These are phyloP conservation scores for Platygyra sinensis DNA, from an alignment of 64 coral and sea anemone genomes.

Conservation along the genomic window DNA sequence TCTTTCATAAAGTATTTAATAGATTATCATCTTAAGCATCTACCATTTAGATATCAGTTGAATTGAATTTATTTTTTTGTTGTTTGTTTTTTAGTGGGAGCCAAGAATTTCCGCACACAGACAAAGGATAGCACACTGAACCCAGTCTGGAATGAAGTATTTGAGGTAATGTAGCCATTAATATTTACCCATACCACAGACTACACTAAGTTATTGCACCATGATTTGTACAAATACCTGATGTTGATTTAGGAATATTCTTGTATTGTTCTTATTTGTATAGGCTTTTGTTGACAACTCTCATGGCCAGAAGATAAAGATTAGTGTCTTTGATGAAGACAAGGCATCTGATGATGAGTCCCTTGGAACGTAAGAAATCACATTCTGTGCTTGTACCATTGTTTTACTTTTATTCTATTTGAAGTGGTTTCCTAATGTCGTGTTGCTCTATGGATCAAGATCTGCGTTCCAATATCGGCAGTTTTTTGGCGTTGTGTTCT, in stretches of 20 bases:
- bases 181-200: neutral
- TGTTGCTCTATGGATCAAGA: too few relatives aligned
- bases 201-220: too few relatives aligned
- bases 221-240: too few relatives aligned
- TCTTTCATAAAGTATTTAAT: too few relatives aligned
- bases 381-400: too few relatives aligned
- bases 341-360: slow-evolving; percentile 89
- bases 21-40: too few relatives aligned
- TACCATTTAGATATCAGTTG: too few relatives aligned
- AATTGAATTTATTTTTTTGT: neutral
- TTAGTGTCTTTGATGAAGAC: slow-evolving; percentile 90
- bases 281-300: slow-evolving; percentile 90
- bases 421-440: too few relatives aligned
- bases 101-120: slow-evolving; percentile 88
- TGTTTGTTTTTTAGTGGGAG: slow-evolving; percentile 75
- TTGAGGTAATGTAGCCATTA: slow-evolving; percentile 76
- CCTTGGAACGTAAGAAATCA: slow-evolving; percentile 75
- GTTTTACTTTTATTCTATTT: too few relatives aligned
- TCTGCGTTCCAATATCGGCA: too few relatives aligned
- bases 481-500: too few relatives aligned
- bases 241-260: neutral
- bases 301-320: slow-evolving; percentile 95
- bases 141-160: slow-evolving; percentile 95
- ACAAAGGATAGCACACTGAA: slow-evolving; percentile 88
- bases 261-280: neutral